These are phyloP conservation scores for Melanostoma mellinum DNA, from an alignment of 2,888 invertebrate genomes.

Conservation along the genomic window DNA sequence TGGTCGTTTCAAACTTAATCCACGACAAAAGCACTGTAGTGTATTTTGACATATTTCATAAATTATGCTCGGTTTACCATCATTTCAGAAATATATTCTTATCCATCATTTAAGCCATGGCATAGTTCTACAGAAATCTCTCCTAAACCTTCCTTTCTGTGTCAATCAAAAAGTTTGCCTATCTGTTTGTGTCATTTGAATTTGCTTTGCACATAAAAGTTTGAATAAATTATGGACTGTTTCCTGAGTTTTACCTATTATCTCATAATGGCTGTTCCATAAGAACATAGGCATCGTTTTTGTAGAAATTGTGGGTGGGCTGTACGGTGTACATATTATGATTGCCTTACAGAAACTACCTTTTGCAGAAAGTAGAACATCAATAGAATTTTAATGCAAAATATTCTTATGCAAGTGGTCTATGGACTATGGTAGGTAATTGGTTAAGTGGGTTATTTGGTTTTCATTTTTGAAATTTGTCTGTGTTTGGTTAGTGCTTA, in stretches of 20 bases:
- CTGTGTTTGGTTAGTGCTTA: neutral
- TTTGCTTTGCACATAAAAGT: neutral
- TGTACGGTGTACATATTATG: neutral
- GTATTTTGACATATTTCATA: too few relatives aligned
- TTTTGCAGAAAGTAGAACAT: slow-evolving; percentile 20
- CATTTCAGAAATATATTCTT: too few relatives aligned
- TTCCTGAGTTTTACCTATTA: neutral
- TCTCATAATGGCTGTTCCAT: neutral
- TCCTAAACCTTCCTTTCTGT: too few relatives aligned
- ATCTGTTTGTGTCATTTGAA: neutral
- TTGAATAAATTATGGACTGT: slow-evolving; percentile 35
- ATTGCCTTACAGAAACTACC: neutral
- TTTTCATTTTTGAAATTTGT: neutral
- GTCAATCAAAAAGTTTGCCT: too few relatives aligned
- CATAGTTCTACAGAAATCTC: too few relatives aligned
- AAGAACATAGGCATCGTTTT: neutral
- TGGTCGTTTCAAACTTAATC: too few relatives aligned
- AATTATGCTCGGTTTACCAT: too few relatives aligned
- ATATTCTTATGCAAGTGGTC: neutral
- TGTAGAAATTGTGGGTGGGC: neutral
- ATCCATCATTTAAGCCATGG: too few relatives aligned
- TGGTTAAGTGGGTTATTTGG: neutral
- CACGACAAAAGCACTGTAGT: too few relatives aligned
- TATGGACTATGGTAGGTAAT: neutral
- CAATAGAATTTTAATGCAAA: slow-evolving; percentile 1